phyloP scores from a whole-genome alignment of 2,797 vertebrate genomes.

The Cephalopachus bancanus region DNA sequence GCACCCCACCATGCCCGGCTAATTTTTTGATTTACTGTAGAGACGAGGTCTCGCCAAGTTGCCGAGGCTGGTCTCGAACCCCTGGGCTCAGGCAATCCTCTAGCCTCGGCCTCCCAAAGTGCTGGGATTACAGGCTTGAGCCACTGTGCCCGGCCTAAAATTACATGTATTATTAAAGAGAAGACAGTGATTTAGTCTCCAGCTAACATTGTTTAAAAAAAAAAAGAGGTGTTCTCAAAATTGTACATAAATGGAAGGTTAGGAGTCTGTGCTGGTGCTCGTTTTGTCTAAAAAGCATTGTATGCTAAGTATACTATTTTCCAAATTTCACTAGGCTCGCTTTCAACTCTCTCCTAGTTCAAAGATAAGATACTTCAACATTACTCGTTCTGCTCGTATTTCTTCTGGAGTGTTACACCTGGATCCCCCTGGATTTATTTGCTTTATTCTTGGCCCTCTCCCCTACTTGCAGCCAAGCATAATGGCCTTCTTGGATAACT shows the following conservation, averaged over 20 bases:
- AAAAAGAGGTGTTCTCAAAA: neutral
- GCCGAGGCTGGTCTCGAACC: too few species aligned
- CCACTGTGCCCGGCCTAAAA: too few species aligned
- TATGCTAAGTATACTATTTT: neutral
- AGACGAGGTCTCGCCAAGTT: too few species aligned
- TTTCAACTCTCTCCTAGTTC: conserved; percentile 4
- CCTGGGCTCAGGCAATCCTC: too few species aligned
- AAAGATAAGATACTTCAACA: neutral
- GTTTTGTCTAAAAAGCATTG: neutral
- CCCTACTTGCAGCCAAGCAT: conserved; percentile 28
- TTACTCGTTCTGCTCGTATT: neutral
- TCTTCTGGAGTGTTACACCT: neutral
- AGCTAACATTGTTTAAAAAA: neutral
- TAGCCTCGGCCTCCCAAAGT: too few species aligned
- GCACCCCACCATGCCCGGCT: too few species aligned
- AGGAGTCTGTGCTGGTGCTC: conserved; percentile 13
- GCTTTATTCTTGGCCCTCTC: conserved; percentile 41
- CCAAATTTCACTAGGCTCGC: neutral
- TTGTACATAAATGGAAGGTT: neutral
- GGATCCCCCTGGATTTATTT: neutral
- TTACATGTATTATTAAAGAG: neutral
- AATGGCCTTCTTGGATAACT: conserved; percentile 14
- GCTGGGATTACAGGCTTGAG: too few species aligned
- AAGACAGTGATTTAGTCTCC: neutral
- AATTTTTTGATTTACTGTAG: too few species aligned